Evolutionary conservation across 2,797 vertebrate genomes (phyloP).

Genomic region (Neosilurus hyrtlii): DNA sequence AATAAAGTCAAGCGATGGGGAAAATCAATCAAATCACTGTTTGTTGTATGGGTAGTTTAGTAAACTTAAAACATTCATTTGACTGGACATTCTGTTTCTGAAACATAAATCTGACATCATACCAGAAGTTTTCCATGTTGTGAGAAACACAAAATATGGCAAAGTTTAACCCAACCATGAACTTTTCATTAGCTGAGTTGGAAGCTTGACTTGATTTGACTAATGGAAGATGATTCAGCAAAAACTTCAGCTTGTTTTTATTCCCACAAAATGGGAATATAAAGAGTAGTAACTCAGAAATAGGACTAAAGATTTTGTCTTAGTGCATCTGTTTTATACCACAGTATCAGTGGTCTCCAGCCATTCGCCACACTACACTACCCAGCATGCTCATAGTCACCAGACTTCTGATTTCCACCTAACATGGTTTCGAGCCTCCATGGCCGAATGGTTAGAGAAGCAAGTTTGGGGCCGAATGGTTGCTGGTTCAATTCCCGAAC

Average conservation of each 20-base stretch:
- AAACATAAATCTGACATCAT: not conserved
- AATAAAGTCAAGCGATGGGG: not conserved
- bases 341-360: no score
- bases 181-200: constrained; percentile 21
- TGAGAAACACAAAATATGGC: not conserved
- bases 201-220: constrained; percentile 13
- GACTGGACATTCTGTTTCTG: not conserved
- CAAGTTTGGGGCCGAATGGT: no score
- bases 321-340: not conserved
- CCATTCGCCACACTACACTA: no score
- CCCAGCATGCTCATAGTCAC: no score
- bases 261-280: not conserved
- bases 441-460: no score
- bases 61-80: not conserved
- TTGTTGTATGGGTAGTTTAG: not conserved
- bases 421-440: no score
- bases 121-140: not conserved
- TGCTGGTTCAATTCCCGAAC: no score
- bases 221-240: not conserved
- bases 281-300: not conserved
- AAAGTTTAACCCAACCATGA: not conserved
- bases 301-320: constrained; percentile 4
- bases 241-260: not conserved
- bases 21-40: not conserved
- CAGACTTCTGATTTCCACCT: no score